phyloP scores from a whole-genome alignment of 1,140 invertebrate genomes.

The Bradysia coprophila region DNA sequence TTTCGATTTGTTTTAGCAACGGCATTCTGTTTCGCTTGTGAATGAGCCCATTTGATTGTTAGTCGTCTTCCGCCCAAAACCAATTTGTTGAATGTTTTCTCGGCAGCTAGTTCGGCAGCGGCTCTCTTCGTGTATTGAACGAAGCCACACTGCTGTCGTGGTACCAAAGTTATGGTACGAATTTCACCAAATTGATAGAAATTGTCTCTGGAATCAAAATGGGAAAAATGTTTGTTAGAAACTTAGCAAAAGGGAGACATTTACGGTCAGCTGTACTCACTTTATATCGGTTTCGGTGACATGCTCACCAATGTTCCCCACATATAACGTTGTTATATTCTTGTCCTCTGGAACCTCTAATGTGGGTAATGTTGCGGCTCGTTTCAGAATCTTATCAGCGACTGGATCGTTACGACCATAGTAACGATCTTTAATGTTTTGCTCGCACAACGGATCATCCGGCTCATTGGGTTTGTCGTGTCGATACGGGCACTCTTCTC shows the following conservation, averaged over 20 bases:
- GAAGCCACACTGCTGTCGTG: slow-evolving; percentile 92
- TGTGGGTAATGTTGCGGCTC: slow-evolving; percentile 86
- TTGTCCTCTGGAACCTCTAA: slow-evolving; percentile 90
- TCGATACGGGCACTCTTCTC: slow-evolving; percentile 98
- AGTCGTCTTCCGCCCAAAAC: slow-evolving; percentile 71
- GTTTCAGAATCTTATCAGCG: slow-evolving; percentile 88
- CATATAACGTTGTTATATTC: slow-evolving; percentile 89
- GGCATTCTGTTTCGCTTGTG: slow-evolving; percentile 45
- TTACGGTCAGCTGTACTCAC: neutral
- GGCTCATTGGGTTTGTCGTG: slow-evolving; percentile 99
- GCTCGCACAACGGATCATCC: slow-evolving; percentile 96
- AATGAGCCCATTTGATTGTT: slow-evolving; percentile 94
- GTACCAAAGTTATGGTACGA: slow-evolving; percentile 76
- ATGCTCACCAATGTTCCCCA: slow-evolving; percentile 80
- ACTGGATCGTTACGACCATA: slow-evolving; percentile 99
- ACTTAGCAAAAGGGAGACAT: too few relatives aligned
- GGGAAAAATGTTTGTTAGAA: neutral
- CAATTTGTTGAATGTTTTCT: slow-evolving; percentile 92
- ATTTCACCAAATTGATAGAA: slow-evolving; percentile 99
- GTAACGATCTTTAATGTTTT: slow-evolving; percentile 98
- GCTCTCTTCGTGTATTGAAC: slow-evolving; percentile 84
- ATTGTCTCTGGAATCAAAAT: slow-evolving; percentile 10
- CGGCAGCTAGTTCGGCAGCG: slow-evolving; percentile 84
- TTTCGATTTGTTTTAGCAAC: slow-evolving; percentile 25
- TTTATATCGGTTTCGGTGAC: slow-evolving; percentile 75